phyloP scores from a whole-genome alignment of 1,140 invertebrate genomes.

The Odontomachus brunneus region DNA sequence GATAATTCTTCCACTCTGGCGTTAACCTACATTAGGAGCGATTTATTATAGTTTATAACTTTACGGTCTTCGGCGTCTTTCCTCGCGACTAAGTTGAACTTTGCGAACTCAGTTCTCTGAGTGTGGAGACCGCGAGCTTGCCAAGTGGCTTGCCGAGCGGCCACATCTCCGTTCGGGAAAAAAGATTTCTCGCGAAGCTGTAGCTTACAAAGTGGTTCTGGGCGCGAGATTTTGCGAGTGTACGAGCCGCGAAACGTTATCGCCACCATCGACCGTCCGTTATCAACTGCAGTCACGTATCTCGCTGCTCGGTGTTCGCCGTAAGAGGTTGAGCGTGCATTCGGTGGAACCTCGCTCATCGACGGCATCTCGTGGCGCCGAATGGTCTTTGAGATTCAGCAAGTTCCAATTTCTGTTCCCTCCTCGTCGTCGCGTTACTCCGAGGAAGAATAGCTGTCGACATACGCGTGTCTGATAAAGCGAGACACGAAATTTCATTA shows the following conservation, averaged over 20 bases:
- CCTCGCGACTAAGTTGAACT: conserved; percentile 27
- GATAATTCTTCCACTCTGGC: conserved; percentile 69
- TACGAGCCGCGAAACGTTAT: conserved; percentile 13
- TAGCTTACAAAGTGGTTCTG: neutral
- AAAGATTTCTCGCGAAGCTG: neutral
- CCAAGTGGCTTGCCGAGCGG: conserved; percentile 41
- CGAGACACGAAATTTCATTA: neutral
- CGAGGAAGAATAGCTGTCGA: neutral
- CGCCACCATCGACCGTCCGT: conserved; percentile 24
- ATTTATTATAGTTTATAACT: conserved; percentile 73
- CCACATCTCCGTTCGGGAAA: conserved; percentile 19
- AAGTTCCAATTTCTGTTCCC: neutral
- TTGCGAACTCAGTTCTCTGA: conserved; percentile 29
- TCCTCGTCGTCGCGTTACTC: neutral
- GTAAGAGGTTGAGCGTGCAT: neutral
- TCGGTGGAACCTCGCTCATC: neutral
- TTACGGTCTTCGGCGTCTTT: conserved; percentile 51
- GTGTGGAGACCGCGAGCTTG: conserved; percentile 55
- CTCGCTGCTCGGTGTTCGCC: neutral
- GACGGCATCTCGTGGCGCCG: neutral
- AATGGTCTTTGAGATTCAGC: neutral
- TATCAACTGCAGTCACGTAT: conserved; percentile 35
- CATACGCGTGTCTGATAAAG: neutral
- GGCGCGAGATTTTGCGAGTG: too few species aligned
- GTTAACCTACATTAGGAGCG: conserved; percentile 71